Conservation (phyloP, 64 coral and sea anemone genomes). For the Dendronephthya gigantea region DNA sequence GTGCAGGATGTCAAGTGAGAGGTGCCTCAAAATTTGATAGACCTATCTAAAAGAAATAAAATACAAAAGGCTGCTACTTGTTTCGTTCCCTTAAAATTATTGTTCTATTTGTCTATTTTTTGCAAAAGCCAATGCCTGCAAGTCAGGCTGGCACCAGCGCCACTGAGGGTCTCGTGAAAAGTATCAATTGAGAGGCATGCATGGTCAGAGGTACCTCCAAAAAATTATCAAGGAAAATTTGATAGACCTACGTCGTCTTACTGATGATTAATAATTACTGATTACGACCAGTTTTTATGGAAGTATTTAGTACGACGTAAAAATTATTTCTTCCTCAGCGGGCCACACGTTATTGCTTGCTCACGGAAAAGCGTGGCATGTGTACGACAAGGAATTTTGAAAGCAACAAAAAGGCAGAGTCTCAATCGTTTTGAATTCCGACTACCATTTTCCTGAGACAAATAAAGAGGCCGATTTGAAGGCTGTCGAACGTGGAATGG, state of each 20-base stretch:
- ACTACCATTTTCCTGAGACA: constrained; percentile 67
- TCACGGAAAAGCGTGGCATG: constrained; percentile 82
- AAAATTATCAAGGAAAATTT: too few relatives aligned
- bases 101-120: neutral
- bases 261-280: neutral
- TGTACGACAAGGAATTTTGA: constrained; percentile 80
- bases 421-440: constrained; percentile 66
- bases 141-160: too few relatives aligned
- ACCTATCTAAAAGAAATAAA: too few relatives aligned
- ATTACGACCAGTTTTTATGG: neutral
- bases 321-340: constrained; percentile 17
- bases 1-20: too few relatives aligned
- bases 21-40: too few relatives aligned
- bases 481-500: constrained; percentile 58
- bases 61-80: too few relatives aligned
- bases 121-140: too few relatives aligned
- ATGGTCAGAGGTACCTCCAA: too few relatives aligned
- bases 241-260: too few relatives aligned
- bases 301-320: neutral
- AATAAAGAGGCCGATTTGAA: constrained; percentile 31
- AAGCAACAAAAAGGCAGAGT: constrained; percentile 51
- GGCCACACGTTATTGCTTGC: constrained; percentile 76
- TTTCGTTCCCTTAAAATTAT: too few relatives aligned
- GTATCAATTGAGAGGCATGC: too few relatives aligned
- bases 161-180: too few relatives aligned